Percentiles rank a stretch among this genome's conserved stretches.
These are phyloP conservation scores for Oscheius onirici DNA, from an alignment of 2,888 invertebrate genomes.

Conservation along the genomic window DNA sequence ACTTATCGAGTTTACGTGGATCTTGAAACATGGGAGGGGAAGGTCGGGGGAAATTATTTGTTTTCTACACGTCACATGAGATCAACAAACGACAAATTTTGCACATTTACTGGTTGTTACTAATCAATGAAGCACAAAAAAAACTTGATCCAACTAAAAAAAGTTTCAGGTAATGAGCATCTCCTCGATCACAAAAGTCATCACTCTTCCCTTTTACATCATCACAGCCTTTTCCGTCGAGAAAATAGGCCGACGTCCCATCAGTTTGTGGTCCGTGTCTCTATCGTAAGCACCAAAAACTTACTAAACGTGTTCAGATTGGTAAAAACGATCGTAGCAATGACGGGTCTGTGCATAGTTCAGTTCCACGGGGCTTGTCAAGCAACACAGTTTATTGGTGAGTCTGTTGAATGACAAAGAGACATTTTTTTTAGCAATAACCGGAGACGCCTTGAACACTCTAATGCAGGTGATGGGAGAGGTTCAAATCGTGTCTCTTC, in stretches of 20 bases:
- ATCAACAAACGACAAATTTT: no score
- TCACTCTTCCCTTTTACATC: neutral
- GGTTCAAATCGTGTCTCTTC: neutral
- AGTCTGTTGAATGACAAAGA: no score
- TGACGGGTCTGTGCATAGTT: neutral
- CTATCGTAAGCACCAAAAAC: neutral
- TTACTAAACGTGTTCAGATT: constrained; percentile 1
- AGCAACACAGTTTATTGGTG: no score
- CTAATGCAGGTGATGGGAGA: neutral
- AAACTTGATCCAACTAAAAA: neutral
- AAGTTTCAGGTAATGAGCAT: constrained; percentile 6
- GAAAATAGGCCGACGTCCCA: neutral
- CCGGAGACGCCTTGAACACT: neutral
- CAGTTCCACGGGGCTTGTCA: no score
- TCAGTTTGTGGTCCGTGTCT: neutral
- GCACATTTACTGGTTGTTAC: neutral
- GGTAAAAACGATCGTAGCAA: neutral
- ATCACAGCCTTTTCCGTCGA: neutral
- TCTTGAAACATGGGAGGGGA: neutral
- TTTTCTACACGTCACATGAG: no score
- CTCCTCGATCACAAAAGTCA: neutral
- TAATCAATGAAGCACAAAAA: neutral
- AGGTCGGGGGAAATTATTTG: no score
- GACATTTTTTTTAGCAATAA: no score
- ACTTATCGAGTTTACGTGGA: neutral